phyloP scores from a whole-genome alignment of 2,797 vertebrate species.

The Liasis olivaceus region DNA sequence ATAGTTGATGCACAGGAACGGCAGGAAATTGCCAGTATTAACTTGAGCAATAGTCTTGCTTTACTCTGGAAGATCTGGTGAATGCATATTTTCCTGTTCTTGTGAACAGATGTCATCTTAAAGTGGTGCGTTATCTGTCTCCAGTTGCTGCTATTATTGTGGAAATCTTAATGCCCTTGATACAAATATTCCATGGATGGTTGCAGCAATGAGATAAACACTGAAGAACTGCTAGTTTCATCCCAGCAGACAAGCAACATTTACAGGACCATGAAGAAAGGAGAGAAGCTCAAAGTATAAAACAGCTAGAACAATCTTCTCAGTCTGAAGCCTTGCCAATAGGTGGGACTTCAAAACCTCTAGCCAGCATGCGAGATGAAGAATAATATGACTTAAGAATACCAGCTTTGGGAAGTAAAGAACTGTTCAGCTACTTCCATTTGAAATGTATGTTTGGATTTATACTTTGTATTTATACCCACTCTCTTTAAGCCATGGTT shows the following conservation, averaged over 20 bases:
- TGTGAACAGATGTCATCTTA: background rate
- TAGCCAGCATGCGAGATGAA: too few species aligned
- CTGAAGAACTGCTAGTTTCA: background rate
- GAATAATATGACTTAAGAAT: too few species aligned
- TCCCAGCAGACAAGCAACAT: too few species aligned
- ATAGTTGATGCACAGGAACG: conserved; percentile 3
- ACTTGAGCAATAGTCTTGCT: conserved; percentile 2
- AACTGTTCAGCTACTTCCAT: too few species aligned
- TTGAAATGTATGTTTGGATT: too few species aligned
- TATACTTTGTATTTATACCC: too few species aligned
- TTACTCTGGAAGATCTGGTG: background rate
- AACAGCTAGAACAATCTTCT: too few species aligned
- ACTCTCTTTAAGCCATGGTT: too few species aligned
- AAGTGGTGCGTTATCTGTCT: background rate
- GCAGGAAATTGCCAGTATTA: background rate
- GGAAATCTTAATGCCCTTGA: background rate
- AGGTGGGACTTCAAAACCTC: too few species aligned
- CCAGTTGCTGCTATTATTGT: background rate
- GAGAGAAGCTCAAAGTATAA: background rate
- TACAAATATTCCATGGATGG: background rate
- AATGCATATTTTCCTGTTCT: background rate
- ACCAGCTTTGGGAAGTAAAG: too few species aligned
- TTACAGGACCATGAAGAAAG: background rate
- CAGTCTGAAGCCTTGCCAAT: too few species aligned
- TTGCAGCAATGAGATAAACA: background rate